A percentile compares a stretch with the other conserved stretches of the same genome.
These are phyloP conservation scores for Zoanthus gigantus DNA, from an alignment of 92 coral and sea anemone genomes.

Conservation along the genomic window DNA sequence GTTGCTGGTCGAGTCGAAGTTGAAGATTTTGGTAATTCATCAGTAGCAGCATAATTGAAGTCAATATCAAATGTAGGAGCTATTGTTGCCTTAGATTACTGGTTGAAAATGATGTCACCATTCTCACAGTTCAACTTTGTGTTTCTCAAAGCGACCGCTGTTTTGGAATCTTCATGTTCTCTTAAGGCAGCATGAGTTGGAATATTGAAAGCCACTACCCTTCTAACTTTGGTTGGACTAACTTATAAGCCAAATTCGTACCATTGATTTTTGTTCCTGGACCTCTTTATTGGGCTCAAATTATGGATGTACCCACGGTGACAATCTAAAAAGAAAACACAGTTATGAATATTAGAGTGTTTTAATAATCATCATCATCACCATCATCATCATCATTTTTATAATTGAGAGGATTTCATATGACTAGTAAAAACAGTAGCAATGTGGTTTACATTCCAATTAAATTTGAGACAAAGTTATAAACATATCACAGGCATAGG, in stretches of 20 bases:
- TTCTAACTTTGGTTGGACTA: slow-evolving; percentile 61
- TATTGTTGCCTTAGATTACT: no score
- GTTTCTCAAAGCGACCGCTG: no score
- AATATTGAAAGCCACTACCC: slow-evolving; percentile 68
- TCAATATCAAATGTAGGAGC: no score
- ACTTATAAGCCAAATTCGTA: slow-evolving; percentile 57
- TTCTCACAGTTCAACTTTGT: no score
- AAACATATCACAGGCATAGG: slow-evolving; percentile 9
- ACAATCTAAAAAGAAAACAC: slow-evolving; percentile 37
- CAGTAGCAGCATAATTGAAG: no score
- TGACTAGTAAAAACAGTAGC: slow-evolving; percentile 15
- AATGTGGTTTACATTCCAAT: slow-evolving; percentile 7
- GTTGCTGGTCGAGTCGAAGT: no score
- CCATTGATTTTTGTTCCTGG: slow-evolving; percentile 62
- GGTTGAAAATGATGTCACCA: no score
- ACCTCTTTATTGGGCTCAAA: slow-evolving; percentile 60
- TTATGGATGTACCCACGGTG: slow-evolving; percentile 63
- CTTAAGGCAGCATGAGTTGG: slow-evolving; percentile 50
- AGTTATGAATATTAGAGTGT: slow-evolving; percentile 5
- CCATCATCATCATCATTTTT: background rate
- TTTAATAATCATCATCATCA: no score
- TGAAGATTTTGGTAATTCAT: no score
- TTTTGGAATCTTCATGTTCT: slow-evolving; percentile 63
- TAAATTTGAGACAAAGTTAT: background rate
- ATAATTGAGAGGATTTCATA: slow-evolving; percentile 11